Evolutionary conservation across 37 sponge, comb jelly and placozoan species (phyloP).

Genomic region (Amphimedon queenslandica): DNA sequence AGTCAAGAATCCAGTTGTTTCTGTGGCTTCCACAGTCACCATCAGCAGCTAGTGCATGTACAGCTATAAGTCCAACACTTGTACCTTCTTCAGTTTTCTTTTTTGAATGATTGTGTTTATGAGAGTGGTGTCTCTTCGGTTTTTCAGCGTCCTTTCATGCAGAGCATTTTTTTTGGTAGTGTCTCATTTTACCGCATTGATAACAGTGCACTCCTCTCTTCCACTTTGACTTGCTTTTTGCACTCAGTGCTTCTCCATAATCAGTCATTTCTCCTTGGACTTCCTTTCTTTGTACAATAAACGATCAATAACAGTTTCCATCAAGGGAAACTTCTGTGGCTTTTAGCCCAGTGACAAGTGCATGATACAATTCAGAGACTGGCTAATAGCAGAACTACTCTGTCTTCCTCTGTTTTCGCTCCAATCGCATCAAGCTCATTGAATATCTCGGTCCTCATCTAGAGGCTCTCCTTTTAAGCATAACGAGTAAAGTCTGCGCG

Average conservation of each 20-base stretch:
- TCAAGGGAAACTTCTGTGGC: slow-evolving; percentile 26
- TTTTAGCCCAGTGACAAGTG: slow-evolving; percentile 46
- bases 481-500: slow-evolving; percentile 36
- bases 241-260: slow-evolving; percentile 17
- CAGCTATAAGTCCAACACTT: no score
- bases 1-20: no score
- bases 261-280: slow-evolving; percentile 7
- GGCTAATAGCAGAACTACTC: slow-evolving; percentile 46
- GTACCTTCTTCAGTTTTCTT: no score
- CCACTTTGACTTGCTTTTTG: slow-evolving; percentile 14
- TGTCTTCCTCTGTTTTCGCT: slow-evolving; percentile 29
- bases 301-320: slow-evolving; percentile 15
- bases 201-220: neutral
- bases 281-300: slow-evolving; percentile 34
- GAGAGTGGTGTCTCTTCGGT: no score
- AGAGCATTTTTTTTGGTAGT: slow-evolving; percentile 13
- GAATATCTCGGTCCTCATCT: slow-evolving; percentile 41
- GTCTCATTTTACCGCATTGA: slow-evolving; percentile 13
- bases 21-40: no score
- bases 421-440: slow-evolving; percentile 33
- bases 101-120: no score
- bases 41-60: no score
- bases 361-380: slow-evolving; percentile 41
- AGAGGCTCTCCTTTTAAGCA: slow-evolving; percentile 35
- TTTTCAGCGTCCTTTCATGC: no score